Base-by-base conservation (phyloP, 2,797 vertebrate genomes). In the Micromesistius poutassou region DNA sequence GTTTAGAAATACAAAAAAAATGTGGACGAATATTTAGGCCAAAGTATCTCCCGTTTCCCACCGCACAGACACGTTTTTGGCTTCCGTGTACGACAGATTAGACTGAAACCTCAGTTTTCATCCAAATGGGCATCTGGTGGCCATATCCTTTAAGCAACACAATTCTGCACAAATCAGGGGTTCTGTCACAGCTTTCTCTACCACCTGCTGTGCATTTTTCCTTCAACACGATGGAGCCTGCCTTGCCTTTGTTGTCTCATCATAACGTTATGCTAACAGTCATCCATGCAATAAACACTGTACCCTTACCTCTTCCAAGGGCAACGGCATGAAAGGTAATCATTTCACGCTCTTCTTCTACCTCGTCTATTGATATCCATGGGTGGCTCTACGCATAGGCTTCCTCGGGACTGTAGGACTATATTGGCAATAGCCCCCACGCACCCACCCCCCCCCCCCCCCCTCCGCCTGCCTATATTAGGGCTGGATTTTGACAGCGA, bases 91-190 rank as follows among this genome's bases (percentile, higher is more conserved):
- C 91, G 89, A 94, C 90, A 92, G 89, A 90, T 92, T 92, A 93
- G 92, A 93, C 92, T 91, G 90, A 91, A 94, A 94, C 90, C 92
- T 93, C 91, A 91, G 93, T 93, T 94, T 94, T 94, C 91, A 93
- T 95, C 94, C 94, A 95, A 95, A 94, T 94, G 94, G 94, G 93
- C 94, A 95, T 95, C 94, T 95, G 94, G 94, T 92, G 91, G 91
- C 89, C 92, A 94, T 94, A 95, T 95, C 94, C 94, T 94, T 95
- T 95, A 95, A 95, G 94, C 93, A 95, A 95, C 93, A 94, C 93
- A 94, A 94, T 95, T 95, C 93, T 92, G 92, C 92, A 93, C 91
- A 94, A 94, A 94, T 92, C 92, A 92, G 92, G 93, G 94, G 93
- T 94, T 94, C 94, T 95, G 94, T 93, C 91, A 91, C 92, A 94